Conservation (phyloP, 30 jellyfish, hydroid and myxozoan species). For the Cassiopea xamachana region DNA sequence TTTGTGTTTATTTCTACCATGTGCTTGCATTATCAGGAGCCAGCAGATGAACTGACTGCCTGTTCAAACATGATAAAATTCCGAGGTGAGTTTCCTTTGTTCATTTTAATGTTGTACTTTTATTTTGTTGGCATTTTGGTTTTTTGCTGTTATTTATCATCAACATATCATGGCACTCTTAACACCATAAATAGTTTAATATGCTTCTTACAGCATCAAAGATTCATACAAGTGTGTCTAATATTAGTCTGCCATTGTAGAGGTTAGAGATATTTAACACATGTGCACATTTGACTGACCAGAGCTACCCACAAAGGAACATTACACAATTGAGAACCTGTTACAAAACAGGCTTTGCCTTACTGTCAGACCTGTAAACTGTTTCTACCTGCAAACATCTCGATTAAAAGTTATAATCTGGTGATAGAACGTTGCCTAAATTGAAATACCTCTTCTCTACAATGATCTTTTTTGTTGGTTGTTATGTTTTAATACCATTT, state of each 20-base stretch:
- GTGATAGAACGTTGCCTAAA: neutral
- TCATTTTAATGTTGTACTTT: neutral
- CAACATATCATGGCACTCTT: neutral
- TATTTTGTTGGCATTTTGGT: neutral
- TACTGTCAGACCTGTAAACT: constrained; percentile 70
- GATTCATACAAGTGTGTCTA: too few species aligned
- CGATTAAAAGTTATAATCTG: neutral
- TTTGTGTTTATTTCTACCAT: neutral
- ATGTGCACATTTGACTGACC: constrained; percentile 63
- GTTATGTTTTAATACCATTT: too few species aligned
- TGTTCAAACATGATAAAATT: constrained; percentile 38
- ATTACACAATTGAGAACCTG: constrained; percentile 77
- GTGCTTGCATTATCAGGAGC: constrained; percentile 48
- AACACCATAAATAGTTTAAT: too few species aligned
- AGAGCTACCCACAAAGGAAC: constrained; percentile 66
- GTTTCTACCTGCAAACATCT: constrained; percentile 48
- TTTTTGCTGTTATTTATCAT: neutral
- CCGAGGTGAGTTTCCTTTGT: constrained; percentile 34
- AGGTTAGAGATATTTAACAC: constrained; percentile 60
- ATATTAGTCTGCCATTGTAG: neutral
- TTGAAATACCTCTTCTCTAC: neutral
- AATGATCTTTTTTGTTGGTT: neutral
- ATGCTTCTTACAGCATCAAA: too few species aligned
- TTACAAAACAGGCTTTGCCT: constrained; percentile 26
- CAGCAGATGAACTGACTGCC: constrained; percentile 58